Base-by-base conservation (phyloP, 2,797 vertebrate species). In the Aeoliscus strigatus region DNA sequence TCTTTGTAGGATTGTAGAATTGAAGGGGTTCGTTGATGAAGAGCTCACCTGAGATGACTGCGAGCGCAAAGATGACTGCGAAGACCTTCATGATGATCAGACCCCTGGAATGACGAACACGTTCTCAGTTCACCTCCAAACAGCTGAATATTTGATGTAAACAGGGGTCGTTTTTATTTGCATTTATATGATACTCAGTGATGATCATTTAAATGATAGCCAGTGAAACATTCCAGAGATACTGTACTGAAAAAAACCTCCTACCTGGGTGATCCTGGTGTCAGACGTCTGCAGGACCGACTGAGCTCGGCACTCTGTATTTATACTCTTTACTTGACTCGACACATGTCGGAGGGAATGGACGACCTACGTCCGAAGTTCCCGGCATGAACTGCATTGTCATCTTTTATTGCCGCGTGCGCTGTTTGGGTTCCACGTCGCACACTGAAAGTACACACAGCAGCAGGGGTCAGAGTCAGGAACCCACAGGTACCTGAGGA, bases 11-110 rank as follows among this genome's bases (percentile, higher is more conserved):
- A 6, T 21, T 21, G 6, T 21, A 21, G 18, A 6, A 24, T 8
- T 12, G 4, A 15, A 38, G n/a, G n/a, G n/a, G n/a, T 9, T 11
- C 6, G 1, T 17, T 10, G 13, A 2, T 2, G 27, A 7, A 11
- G 3, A 51, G 28, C 75, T 70, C 45, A 92, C 90, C 80, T 68
- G 89, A 85, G 41, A 89, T 35, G 54, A 87, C 57, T 0, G 82
- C 66, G n/a, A 87, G 53, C 8, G 54, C 73, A 11, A 87, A 3
- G 23, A 83, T 40, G 0, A 83, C 71, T 41, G 75, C 78, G 33
- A 86, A 72, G 46, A 50, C 23, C 69, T 66, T 90, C 90, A 92
- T 92, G 74, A 54, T 88, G 64, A 45, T 12, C 39, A 48, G 32
- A 67, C 48, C 66, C 39, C 85, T 86, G 75, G 9, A 73, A 59